Evolutionary conservation across 2,888 invertebrate genomes (phyloP).

Genomic region (Hypolimnas misippus): DNA sequence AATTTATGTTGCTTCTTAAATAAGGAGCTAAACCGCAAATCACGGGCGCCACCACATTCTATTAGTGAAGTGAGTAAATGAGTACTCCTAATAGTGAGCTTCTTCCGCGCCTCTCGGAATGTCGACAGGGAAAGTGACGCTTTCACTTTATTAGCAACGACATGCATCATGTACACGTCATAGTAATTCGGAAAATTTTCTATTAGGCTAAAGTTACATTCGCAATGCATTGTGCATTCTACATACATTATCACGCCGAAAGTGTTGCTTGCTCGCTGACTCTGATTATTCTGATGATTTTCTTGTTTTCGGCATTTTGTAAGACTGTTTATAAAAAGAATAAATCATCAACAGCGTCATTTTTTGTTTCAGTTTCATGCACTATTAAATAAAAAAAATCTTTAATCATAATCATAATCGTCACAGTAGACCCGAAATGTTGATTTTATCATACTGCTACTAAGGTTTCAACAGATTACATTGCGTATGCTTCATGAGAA

Average conservation of each 20-base stretch:
- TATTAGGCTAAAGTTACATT: slow-evolving; percentile 55
- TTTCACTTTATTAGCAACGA: slow-evolving; percentile 60
- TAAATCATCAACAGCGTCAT: slow-evolving; percentile 45
- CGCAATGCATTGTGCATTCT: slow-evolving; percentile 69
- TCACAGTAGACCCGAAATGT: slow-evolving; percentile 26
- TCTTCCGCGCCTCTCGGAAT: slow-evolving; percentile 62
- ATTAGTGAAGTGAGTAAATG: slow-evolving; percentile 58
- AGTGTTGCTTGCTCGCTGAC: slow-evolving; percentile 70
- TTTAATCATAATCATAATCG: slow-evolving; percentile 12
- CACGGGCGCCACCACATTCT: slow-evolving; percentile 59
- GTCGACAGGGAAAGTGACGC: slow-evolving; percentile 64
- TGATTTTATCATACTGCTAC: slow-evolving; percentile 30
- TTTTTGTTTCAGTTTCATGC: slow-evolving; percentile 42
- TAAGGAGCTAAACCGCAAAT: slow-evolving; percentile 64
- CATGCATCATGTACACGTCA: slow-evolving; percentile 44
- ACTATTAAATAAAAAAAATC: slow-evolving; percentile 20
- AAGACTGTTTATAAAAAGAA: slow-evolving; percentile 45
- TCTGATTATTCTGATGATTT: slow-evolving; percentile 64
- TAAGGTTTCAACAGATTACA: slow-evolving; percentile 14
- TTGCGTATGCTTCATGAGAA: slow-evolving; percentile 28
- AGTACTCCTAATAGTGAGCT: slow-evolving; percentile 50
- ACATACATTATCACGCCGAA: slow-evolving; percentile 64
- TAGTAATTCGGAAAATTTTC: slow-evolving; percentile 42
- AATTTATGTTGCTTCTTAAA: neutral
- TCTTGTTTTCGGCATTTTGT: slow-evolving; percentile 64